These are phyloP conservation scores for Origma solitaria DNA, from an alignment of 2,113 vertebrate species.

Conservation along the genomic window DNA sequence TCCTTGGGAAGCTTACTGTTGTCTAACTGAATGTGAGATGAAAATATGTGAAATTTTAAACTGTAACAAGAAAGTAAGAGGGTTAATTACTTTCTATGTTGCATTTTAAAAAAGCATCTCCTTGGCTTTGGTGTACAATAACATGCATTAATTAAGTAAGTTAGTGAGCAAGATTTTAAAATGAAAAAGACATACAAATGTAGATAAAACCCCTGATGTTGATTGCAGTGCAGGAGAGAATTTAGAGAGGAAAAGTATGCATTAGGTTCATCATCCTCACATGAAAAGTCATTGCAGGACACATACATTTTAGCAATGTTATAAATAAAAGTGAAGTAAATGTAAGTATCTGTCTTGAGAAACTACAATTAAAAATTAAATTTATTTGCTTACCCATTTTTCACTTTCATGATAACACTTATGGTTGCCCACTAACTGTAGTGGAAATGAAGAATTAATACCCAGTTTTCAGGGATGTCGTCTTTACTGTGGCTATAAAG, in stretches of 20 bases:
- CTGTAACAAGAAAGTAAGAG: neutral
- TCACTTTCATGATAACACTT: neutral
- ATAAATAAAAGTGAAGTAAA: neutral
- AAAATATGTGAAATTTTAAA: neutral
- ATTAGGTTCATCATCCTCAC: neutral
- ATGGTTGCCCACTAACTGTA: neutral
- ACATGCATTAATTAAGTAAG: neutral
- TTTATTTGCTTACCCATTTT: neutral
- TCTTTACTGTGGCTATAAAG: neutral
- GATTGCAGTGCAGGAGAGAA: neutral
- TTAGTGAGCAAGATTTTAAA: neutral
- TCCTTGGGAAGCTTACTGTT: neutral
- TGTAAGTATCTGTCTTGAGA: neutral
- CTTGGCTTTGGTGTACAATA: neutral
- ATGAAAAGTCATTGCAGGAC: neutral
- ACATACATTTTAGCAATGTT: neutral
- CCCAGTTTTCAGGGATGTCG: neutral
- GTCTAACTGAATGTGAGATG: neutral
- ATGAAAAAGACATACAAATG: neutral
- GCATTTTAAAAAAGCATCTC: neutral
- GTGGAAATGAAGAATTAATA: neutral
- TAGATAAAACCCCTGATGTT: neutral
- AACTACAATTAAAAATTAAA: neutral
- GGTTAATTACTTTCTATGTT: neutral
- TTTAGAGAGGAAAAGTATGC: neutral